Percentiles rank a stretch among this genome's conserved stretches.
phyloP scores from a whole-genome alignment of 2,113 vertebrate genomes.

The Lanius collurio region DNA sequence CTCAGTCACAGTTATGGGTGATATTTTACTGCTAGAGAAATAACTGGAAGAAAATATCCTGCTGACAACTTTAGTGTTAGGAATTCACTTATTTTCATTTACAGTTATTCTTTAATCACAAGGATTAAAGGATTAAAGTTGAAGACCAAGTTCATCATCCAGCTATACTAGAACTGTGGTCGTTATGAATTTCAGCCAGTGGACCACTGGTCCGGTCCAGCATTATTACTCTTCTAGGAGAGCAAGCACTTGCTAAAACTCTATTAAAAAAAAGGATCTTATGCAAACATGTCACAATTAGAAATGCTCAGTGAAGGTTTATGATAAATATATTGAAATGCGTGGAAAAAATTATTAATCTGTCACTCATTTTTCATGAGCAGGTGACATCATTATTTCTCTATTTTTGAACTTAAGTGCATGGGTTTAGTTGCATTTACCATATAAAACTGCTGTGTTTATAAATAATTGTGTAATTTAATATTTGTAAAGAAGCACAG shows the following conservation, averaged over 20 bases:
- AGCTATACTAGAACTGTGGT: not conserved
- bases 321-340: not conserved
- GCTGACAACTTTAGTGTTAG: not conserved
- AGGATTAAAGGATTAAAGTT: not conserved
- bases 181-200: not conserved
- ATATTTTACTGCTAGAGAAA: not conserved
- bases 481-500: not conserved
- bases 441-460: not conserved
- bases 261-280: not conserved
- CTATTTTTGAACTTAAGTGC: not conserved
- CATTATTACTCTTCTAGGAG: not conserved
- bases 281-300: not conserved
- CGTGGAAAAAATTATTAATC: not conserved
- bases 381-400: not conserved
- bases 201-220: not conserved
- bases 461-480: slow-evolving; percentile 6
- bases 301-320: not conserved
- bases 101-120: not conserved
- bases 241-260: not conserved
- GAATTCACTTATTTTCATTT: slow-evolving; percentile 9
- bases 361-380: not conserved
- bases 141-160: not conserved
- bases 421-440: not conserved
- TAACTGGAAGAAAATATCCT: not conserved
- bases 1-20: not conserved